Evolutionary conservation across 2,113 vertebrate genomes (phyloP).

Genomic region (Misgurnus mizolepis): DNA sequence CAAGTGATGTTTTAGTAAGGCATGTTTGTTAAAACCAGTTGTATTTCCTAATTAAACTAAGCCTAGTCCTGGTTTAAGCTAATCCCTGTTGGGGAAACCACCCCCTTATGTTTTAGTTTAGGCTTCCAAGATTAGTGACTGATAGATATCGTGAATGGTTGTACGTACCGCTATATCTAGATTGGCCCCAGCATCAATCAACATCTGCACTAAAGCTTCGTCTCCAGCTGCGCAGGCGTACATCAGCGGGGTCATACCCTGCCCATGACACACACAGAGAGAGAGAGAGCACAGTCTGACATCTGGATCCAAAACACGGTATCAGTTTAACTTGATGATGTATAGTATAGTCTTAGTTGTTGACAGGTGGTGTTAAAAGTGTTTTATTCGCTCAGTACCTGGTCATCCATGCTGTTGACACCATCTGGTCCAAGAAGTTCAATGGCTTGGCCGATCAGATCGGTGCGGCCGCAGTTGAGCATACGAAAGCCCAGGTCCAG

Average conservation of each 20-base stretch:
- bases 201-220: conserved; percentile 97
- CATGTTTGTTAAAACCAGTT: too few species aligned
- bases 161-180: conserved; percentile 77
- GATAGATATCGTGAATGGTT: not conserved
- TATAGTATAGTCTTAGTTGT: not conserved
- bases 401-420: conserved; percentile 96
- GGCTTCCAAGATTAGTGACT: not conserved
- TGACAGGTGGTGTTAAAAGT: conserved; percentile 26
- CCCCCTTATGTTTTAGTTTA: too few species aligned
- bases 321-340: conserved; percentile 14
- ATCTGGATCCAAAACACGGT: not conserved
- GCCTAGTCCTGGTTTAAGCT: too few species aligned
- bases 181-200: conserved; percentile 93
- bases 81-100: too few species aligned
- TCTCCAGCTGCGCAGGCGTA: conserved; percentile 95
- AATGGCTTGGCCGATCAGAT: conserved; percentile 93
- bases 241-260: conserved; percentile 98
- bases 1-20: too few species aligned
- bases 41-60: too few species aligned
- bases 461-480: conserved; percentile 95
- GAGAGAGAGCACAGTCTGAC: not conserved
- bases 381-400: conserved; percentile 73
- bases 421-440: conserved; percentile 87
- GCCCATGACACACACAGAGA: conserved; percentile 40
- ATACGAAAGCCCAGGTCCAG: conserved; percentile 96